A percentile compares a stretch with the other conserved stretches of the same genome.
Conservation (phyloP, 2,113 vertebrate species). For the Hippocampus zosterae region DNA sequence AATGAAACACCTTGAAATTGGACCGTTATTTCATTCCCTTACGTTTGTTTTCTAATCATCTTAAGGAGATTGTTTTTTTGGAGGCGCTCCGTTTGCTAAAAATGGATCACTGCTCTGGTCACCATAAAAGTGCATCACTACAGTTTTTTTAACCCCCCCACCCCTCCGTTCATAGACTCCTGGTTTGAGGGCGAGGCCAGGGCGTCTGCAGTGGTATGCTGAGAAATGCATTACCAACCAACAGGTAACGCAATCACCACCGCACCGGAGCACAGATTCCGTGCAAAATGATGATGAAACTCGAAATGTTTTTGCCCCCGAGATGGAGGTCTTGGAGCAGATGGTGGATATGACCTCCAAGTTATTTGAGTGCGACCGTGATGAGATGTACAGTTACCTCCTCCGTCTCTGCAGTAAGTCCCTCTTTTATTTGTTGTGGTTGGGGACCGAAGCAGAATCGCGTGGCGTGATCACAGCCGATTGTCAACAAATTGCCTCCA, state of each 20-base stretch:
- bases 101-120: no score
- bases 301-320: slow-evolving; percentile 22
- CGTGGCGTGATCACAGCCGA: slow-evolving; percentile 57
- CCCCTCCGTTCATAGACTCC: slow-evolving; percentile 78
- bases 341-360: slow-evolving; percentile 84
- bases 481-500: slow-evolving; percentile 56
- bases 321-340: slow-evolving; percentile 84
- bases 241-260: slow-evolving; percentile 65
- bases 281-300: background rate
- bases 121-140: no score
- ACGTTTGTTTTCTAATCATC: no score
- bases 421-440: background rate
- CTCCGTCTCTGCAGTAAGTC: slow-evolving; percentile 83
- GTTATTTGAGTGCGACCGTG: slow-evolving; percentile 91
- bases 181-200: slow-evolving; percentile 81
- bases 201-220: slow-evolving; percentile 83
- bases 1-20: no score
- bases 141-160: no score
- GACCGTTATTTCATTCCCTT: no score
- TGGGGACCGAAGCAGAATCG: slow-evolving; percentile 15
- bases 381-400: slow-evolving; percentile 85
- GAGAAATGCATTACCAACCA: slow-evolving; percentile 78
- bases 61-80: no score
- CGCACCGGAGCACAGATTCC: background rate
- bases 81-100: no score